Evolutionary conservation across 2,113 vertebrate species (phyloP), one percentile per base, ranked within the genome.

Genomic region (Apeltes quadracus): DNA sequence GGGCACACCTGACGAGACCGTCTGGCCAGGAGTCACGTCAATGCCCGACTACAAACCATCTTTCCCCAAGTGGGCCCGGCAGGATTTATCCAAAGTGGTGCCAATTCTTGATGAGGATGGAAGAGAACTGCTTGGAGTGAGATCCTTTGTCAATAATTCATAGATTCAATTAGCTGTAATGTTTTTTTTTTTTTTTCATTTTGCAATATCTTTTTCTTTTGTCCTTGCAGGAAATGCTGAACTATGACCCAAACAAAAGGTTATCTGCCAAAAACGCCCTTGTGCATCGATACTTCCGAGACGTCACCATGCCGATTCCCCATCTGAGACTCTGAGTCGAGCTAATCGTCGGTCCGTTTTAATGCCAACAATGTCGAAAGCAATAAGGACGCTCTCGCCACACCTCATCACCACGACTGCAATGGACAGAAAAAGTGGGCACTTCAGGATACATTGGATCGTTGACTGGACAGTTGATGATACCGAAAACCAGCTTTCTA

Each of bases 1-100:
- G 87, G 96, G 97, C 2, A 98, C 97, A 0, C 97, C 97, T 0
- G 97, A 98, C 53, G 97, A 98, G 78, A 87, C 83, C 0, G 91
- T 93, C 41, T 98, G 97, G 96, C 96, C 96, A 0, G 96, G 96
- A 34, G 96, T 98, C 67, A 96, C 95, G 0, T 94, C 95, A 2
- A 96, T 98, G 96, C 96, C 97, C 0, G 97, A 98, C 86, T 98
- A 98, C 89, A 98, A 98, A 77, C 94, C 96, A 0, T 96, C 95
- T 51, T 98, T 98, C 78, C 97, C 97, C 16, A 96, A 97, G 56
- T 98, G 97, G 97, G 95, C 94, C 25, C 92, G 93, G 18, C 97
- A 98, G 87, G 97, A 98, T 36, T 91, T 98, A 54, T 87, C 94
- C 69, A 98, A 97, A 82, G 96, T 98, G 61, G 96, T 96, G 38